phyloP scores from a whole-genome alignment of 2,888 invertebrate species.

The Pterobdella sp. region DNA sequence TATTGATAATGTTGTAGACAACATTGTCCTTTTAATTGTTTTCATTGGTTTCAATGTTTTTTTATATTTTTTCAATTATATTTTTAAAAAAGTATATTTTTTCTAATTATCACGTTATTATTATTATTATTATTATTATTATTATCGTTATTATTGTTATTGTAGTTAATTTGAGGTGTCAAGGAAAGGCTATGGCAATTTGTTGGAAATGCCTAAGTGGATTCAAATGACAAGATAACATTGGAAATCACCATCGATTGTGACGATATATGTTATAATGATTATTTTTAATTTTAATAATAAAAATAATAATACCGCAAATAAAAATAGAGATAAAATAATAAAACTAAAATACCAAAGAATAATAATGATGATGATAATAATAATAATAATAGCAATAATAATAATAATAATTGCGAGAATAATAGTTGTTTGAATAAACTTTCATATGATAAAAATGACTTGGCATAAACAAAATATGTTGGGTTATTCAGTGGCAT shows the following conservation, averaged over 20 bases:
- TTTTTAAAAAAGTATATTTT: background rate
- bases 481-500: no score
- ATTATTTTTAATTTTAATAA: background rate
- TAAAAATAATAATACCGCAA: background rate
- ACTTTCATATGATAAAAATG: no score
- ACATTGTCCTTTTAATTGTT: no score
- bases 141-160: background rate
- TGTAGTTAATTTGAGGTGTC: background rate
- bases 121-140: background rate
- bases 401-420: no score
- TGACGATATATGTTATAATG: no score
- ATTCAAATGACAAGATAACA: background rate
- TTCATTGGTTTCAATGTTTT: background rate
- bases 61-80: background rate
- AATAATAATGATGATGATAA: background rate
- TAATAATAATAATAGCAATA: background rate
- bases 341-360: background rate
- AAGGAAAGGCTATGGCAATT: background rate
- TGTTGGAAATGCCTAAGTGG: background rate
- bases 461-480: no score
- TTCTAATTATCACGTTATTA: background rate
- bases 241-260: no score
- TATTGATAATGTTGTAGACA: no score
- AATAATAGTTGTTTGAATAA: no score
- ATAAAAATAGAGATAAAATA: background rate